Percentiles rank a stretch among this genome's conserved stretches.
Evolutionary conservation across 2,888 invertebrate species (phyloP).

Genomic region (Myathropa florea): DNA sequence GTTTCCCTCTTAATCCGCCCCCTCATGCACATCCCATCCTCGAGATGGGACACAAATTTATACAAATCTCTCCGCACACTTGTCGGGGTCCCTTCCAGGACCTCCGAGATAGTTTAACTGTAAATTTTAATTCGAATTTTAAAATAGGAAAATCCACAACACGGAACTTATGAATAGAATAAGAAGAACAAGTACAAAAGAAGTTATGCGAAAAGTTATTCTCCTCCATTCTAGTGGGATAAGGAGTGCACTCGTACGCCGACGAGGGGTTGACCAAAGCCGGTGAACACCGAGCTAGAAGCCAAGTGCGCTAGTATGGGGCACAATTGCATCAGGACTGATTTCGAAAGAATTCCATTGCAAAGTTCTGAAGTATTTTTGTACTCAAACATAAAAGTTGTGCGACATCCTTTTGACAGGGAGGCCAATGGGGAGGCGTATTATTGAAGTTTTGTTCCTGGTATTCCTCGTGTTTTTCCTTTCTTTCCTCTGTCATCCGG

Average conservation of each 20-base stretch:
- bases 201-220: not conserved
- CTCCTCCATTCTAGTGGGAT: not conserved
- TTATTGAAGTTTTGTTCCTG: constrained; percentile 7
- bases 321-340: constrained; percentile 25
- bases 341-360: constrained; percentile 41
- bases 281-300: not conserved
- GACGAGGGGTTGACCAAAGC: not conserved
- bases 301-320: not conserved
- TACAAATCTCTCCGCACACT: not conserved
- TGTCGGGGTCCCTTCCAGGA: not conserved
- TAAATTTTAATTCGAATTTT: constrained; percentile 58
- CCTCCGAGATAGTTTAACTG: constrained; percentile 37
- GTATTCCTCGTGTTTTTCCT: no score
- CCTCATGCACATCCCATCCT: not conserved
- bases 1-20: no score
- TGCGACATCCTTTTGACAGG: constrained; percentile 25
- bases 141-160: constrained; percentile 18
- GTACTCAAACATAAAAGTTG: constrained; percentile 35
- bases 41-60: not conserved
- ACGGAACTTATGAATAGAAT: constrained; percentile 6
- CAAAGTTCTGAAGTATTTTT: constrained; percentile 46
- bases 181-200: not conserved
- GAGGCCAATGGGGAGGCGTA: not conserved
- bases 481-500: not conserved
- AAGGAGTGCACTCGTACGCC: not conserved